Base-by-base conservation (phyloP, 2,113 vertebrate genomes). In the Ptychochromis oligacanthus region DNA sequence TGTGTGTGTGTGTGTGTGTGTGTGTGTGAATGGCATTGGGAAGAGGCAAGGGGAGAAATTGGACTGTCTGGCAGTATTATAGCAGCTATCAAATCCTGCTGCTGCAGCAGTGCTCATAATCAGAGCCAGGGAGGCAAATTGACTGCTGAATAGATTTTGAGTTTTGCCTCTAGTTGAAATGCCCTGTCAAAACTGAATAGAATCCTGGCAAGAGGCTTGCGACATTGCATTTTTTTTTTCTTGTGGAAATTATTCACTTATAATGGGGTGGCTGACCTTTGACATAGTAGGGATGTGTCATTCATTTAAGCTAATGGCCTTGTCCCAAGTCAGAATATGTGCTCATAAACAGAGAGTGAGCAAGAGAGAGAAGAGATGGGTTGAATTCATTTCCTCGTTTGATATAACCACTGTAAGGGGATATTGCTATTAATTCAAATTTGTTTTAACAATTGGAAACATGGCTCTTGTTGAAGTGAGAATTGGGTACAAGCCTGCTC, bases 81-180 rank as follows among this genome's bases (percentile, higher is more conserved):
- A 91, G 88, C 70, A 91, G 89, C 91, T 90, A 91, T 94, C 92
- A 93, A 91, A 88, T 85, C 83, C 74, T 14, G 77, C 85, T 88
- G 88, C 88, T 78, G 79, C 87, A 58, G 76, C 82, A 83, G 77
- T 81, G 57, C 83, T 92, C 81, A 87, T 92, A 92, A 93, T 94
- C 89, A 91, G 87, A 88, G 75, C 74, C 46, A 78, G 81, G 80
- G 84, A 89, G 88, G 87, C 80, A 93, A 93, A 94, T 85, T 92
- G 89, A 94, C 92, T 91, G 89, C 87, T 84, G 91, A 93, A 94
- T 86, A 88, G 87, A 90, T 91, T 92, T 86, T 34, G 87, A 91
- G 80, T 84, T 91, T 82, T 80, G 57, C 84, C 78, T 88, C 62
- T 11, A 77, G 89, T 80, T 52, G 57, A 86, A 87, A 94, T 88